A percentile compares a stretch with the other conserved stretches of the same genome.
phyloP scores from a whole-genome alignment of 92 coral and sea anemone genomes.

The Ricordea florida region DNA sequence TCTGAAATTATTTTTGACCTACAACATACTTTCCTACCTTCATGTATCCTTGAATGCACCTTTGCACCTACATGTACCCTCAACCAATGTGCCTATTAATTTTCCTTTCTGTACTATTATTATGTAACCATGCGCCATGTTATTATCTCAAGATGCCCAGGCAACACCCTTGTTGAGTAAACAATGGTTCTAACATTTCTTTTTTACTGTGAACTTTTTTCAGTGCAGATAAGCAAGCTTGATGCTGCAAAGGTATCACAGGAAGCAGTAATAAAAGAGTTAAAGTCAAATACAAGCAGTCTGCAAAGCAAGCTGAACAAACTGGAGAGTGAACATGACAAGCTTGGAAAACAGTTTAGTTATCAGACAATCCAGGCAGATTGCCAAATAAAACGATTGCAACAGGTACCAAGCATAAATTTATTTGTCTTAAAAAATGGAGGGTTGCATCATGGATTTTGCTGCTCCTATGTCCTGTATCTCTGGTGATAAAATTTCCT shows the following conservation, averaged over 20 bases:
- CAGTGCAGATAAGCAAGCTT: slow-evolving; percentile 77
- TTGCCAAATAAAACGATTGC: not conserved
- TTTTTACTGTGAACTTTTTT: not conserved
- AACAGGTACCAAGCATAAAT: slow-evolving; percentile 70
- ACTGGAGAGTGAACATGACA: slow-evolving; percentile 56
- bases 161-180: too few relatives aligned
- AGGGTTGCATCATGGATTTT: not conserved
- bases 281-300: slow-evolving; percentile 54
- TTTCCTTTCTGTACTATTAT: too few relatives aligned
- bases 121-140: too few relatives aligned
- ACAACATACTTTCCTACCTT: too few relatives aligned
- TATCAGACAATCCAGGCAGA: slow-evolving; percentile 50
- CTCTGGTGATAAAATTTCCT: too few relatives aligned
- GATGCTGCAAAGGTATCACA: slow-evolving; percentile 83
- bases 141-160: too few relatives aligned
- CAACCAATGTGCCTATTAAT: too few relatives aligned
- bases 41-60: too few relatives aligned
- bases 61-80: too few relatives aligned
- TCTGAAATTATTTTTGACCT: too few relatives aligned
- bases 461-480: too few relatives aligned
- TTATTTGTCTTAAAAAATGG: not conserved
- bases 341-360: slow-evolving; percentile 66
- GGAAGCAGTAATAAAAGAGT: slow-evolving; percentile 63
- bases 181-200: too few relatives aligned
- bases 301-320: slow-evolving; percentile 64